These are phyloP conservation scores for Centropus unirufus DNA, from an alignment of 2,113 vertebrate species.

Conservation along the genomic window DNA sequence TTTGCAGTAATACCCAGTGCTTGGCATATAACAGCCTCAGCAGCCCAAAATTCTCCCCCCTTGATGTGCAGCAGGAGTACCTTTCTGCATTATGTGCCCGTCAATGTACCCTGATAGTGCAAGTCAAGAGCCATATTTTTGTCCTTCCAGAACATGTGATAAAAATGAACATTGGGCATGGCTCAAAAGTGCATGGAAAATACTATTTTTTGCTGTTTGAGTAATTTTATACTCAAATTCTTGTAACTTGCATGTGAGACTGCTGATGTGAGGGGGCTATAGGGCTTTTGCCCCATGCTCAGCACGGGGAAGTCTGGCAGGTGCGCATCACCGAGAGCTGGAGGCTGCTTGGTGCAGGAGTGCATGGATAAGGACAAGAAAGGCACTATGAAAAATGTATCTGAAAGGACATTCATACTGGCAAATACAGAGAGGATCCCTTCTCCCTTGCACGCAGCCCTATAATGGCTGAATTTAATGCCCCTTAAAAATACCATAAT, in stretches of 20 bases:
- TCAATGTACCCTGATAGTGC: rapidly evolving
- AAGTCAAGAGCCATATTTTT: background rate
- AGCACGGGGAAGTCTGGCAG: background rate
- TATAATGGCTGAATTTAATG: background rate
- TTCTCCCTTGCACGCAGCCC: background rate
- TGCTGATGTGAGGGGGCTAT: background rate
- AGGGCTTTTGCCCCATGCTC: background rate
- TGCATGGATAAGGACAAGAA: background rate
- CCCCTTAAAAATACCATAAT: background rate
- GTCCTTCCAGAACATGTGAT: background rate
- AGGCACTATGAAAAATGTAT: background rate
- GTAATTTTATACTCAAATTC: background rate
- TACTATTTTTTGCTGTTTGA: background rate
- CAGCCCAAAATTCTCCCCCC: background rate
- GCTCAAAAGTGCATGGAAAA: background rate
- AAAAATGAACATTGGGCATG: background rate
- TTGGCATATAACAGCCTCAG: background rate
- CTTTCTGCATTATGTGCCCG: background rate
- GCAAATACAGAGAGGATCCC: background rate
- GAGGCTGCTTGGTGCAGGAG: background rate
- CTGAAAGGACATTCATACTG: background rate
- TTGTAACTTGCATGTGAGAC: background rate
- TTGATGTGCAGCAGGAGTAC: background rate
- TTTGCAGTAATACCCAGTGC: background rate
- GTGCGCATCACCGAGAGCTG: background rate